Evolutionary conservation across 2,797 vertebrate genomes (phyloP), one percentile per base, ranked within the genome.

Genomic region (Acomys russatus): DNA sequence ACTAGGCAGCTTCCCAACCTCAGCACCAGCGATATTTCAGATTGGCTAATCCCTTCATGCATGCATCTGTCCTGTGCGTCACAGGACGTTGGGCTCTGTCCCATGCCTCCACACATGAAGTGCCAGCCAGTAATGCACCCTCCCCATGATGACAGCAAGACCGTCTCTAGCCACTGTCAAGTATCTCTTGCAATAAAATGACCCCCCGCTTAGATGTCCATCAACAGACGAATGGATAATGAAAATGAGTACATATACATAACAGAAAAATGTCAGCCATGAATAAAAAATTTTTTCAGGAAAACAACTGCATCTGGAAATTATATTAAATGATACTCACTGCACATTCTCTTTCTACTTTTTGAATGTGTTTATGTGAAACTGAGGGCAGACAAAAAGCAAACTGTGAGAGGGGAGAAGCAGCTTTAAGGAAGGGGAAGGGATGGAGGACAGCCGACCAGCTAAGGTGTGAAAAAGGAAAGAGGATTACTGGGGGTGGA

Each of bases 21-120:
- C 0, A 0, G 73, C 11, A 6, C 91, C 0, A 0, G 0, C 3
- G 44, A 70, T 71, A 0, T 4, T 11, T 4, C 0, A 54, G 9
- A 9, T 5, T 3, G n/a, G n/a, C 17, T 7, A 14, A 17, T 4
- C 3, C 76, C 35, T 9, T 44, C 56, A 20, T 0, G 0, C 1
- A 0, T 0, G 54, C 30, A 30, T 49, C 56, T 3, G 38, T 6
- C 83, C n/a, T 17, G 1, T 7, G 10, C 18, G 0, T 4, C 1
- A 17, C 0, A 49, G n/a, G n/a, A 23, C 9, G 0, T 1, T 0
- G 6, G 78, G 66, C 59, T 22, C 71, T 15, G 2, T 1, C 9
- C 49, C 28, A 0, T 1, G 38, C 6, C 64, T 66, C 77, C 1
- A 33, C 44, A 35, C 28, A 14, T 4, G 1, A 28, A 23, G 56